These are phyloP conservation scores for Cheiracanthium punctorium DNA, from an alignment of 2,888 invertebrate species.

Conservation along the genomic window DNA sequence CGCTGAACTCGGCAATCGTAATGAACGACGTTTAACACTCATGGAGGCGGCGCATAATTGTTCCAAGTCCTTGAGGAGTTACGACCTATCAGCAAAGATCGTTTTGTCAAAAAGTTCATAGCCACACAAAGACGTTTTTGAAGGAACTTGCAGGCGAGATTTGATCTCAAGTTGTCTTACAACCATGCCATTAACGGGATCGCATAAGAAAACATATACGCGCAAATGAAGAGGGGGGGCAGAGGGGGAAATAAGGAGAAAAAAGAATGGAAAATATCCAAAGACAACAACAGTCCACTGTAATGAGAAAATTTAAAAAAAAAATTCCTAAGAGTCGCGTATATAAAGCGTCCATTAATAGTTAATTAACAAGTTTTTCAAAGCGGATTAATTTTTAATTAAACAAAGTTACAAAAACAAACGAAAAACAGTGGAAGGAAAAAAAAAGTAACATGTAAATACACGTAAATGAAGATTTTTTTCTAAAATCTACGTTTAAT, in stretches of 20 bases:
- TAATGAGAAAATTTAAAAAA: neutral
- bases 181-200: neutral
- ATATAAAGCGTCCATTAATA: neutral
- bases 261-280: neutral
- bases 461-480: too few species aligned
- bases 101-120: neutral
- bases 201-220: neutral
- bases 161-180: neutral
- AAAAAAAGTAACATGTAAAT: too few species aligned
- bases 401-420: neutral
- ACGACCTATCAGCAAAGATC: neutral
- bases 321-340: neutral
- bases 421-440: too few species aligned
- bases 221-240: too few species aligned
- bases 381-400: neutral
- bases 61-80: constrained; percentile 3
- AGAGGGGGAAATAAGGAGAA: neutral
- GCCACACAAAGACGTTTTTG: neutral
- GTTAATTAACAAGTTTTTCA: neutral
- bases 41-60: neutral
- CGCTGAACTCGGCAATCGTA: neutral
- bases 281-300: neutral
- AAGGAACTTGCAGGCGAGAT: neutral
- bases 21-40: neutral
- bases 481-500: too few species aligned